A percentile compares a stretch with the other conserved stretches of the same genome.
phyloP scores from a whole-genome alignment of 2,113 vertebrate species.

The Archilochus colubris region DNA sequence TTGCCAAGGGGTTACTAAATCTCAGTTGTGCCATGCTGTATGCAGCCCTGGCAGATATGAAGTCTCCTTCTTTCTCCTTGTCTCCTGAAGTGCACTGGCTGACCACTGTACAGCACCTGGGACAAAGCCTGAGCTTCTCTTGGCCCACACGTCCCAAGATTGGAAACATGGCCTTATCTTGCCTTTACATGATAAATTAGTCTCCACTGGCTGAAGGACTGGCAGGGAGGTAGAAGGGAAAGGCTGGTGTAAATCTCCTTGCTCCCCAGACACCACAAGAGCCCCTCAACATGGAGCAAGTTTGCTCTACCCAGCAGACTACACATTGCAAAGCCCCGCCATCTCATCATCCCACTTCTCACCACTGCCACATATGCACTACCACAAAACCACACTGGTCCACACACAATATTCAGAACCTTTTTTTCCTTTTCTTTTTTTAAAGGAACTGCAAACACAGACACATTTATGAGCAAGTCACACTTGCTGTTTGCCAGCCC shows the following conservation, averaged over 20 bases:
- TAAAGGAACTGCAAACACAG: not conserved
- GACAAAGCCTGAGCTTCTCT: not conserved
- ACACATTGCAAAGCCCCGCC: not conserved
- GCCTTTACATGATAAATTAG: not conserved
- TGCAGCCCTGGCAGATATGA: not conserved
- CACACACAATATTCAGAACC: not conserved
- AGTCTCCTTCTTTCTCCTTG: not conserved
- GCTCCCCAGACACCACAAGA: not conserved
- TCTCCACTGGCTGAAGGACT: not conserved
- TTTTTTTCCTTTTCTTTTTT: not conserved
- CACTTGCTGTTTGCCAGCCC: not conserved
- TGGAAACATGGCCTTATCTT: not conserved
- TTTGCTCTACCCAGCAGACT: not conserved
- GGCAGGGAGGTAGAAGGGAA: not conserved
- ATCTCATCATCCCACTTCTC: not conserved
- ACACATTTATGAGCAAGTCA: not conserved
- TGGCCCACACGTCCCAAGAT: not conserved
- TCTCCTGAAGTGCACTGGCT: not conserved
- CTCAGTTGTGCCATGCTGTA: not conserved
- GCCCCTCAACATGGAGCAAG: rapidly evolving
- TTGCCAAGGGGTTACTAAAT: not conserved
- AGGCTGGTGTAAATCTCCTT: not conserved
- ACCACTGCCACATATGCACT: not conserved
- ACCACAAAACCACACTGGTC: not conserved
- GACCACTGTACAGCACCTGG: not conserved